Evolutionary conservation across 1,140 invertebrate species (phyloP).

Genomic region (Drosophila athabasca): DNA sequence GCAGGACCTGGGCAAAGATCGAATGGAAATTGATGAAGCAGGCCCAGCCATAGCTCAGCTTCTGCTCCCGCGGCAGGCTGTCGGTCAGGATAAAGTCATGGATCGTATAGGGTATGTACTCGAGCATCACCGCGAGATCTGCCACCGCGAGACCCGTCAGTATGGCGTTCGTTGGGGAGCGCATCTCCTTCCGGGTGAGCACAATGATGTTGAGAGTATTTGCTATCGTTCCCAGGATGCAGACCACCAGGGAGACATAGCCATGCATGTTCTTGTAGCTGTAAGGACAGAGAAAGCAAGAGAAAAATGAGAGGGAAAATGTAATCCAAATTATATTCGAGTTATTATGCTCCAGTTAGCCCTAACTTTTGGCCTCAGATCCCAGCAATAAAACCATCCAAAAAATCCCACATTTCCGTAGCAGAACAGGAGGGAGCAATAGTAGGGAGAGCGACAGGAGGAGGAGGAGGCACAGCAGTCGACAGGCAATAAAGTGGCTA

Average conservation of each 20-base stretch:
- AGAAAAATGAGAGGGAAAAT: background rate
- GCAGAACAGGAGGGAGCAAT: background rate
- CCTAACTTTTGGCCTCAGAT: conserved; percentile 14
- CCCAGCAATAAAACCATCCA: conserved; percentile 40
- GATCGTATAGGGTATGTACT: conserved; percentile 94
- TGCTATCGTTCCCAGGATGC: conserved; percentile 95
- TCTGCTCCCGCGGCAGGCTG: conserved; percentile 62
- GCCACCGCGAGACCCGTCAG: conserved; percentile 94
- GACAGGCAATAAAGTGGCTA: conserved; percentile 30
- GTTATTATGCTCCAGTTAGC: conserved; percentile 46
- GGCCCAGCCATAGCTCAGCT: conserved; percentile 90
- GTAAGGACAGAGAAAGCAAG: background rate
- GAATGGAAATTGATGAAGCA: conserved; percentile 92
- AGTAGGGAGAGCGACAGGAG: too few species aligned
- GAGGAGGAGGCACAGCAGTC: too few species aligned
- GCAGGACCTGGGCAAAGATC: conserved; percentile 92
- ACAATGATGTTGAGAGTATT: conserved; percentile 97
- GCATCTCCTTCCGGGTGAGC: conserved; percentile 94
- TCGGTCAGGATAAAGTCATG: conserved; percentile 89
- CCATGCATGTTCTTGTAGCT: conserved; percentile 76
- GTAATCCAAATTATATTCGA: conserved; percentile 27
- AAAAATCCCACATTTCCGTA: conserved; percentile 37
- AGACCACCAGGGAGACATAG: conserved; percentile 86
- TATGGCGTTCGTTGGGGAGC: conserved; percentile 92
- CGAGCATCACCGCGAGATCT: conserved; percentile 95